phyloP scores from a whole-genome alignment of 2,888 invertebrate genomes.

The Eupsilia transversa region DNA sequence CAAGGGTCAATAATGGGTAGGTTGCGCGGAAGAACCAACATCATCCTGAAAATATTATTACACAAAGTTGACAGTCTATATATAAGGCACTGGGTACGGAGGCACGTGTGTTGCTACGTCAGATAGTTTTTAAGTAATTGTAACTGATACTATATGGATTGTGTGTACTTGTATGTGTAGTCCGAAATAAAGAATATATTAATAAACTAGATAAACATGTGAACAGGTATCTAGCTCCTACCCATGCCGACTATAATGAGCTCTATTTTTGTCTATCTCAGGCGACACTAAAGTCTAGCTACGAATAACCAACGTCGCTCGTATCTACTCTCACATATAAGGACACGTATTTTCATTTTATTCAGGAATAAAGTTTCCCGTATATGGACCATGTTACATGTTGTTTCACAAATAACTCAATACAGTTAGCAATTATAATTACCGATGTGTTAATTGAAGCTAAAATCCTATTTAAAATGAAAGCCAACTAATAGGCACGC shows the following conservation, averaged over 20 bases:
- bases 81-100: too few species aligned
- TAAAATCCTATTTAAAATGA: conserved; percentile 23
- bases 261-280: conserved; percentile 18
- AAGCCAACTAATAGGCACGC: conserved; percentile 6
- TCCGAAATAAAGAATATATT: too few species aligned
- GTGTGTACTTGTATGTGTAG: too few species aligned
- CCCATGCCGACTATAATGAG: background rate
- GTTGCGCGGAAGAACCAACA: too few species aligned
- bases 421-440: conserved; percentile 3
- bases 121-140: too few species aligned
- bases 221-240: background rate
- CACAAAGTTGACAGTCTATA: too few species aligned
- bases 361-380: conserved; percentile 11
- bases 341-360: conserved; percentile 29
- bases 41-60: too few species aligned
- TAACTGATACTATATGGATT: too few species aligned
- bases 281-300: conserved; percentile 8
- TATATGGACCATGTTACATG: conserved; percentile 1
- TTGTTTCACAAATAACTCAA: conserved; percentile 19
- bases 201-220: background rate
- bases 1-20: too few species aligned
- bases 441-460: conserved; percentile 8
- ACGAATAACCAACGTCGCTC: background rate
- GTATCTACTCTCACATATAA: conserved; percentile 7
- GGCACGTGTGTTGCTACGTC: too few species aligned